These are phyloP conservation scores for Bedellia somnulentella DNA, from an alignment of 2,888 invertebrate genomes.

Conservation along the genomic window DNA sequence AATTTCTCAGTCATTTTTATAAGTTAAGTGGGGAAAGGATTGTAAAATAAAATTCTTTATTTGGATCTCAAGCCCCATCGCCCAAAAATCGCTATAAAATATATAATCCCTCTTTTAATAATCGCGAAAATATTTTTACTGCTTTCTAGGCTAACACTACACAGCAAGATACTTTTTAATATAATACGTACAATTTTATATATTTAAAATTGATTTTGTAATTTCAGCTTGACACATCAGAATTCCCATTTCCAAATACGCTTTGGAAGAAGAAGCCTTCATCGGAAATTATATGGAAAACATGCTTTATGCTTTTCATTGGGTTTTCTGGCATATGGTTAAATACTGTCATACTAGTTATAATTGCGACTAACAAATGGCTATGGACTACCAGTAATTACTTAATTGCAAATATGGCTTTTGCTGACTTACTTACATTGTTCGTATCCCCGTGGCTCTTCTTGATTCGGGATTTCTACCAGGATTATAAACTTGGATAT, in stretches of 20 bases:
- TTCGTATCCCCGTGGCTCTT: conserved; percentile 76
- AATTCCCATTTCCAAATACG: conserved; percentile 60
- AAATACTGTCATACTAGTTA: conserved; percentile 66
- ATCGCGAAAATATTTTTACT: no score
- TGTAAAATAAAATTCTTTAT: no score
- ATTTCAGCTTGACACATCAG: conserved; percentile 38
- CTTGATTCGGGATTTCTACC: conserved; percentile 73
- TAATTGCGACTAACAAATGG: conserved; percentile 64
- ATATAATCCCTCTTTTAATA: no score
- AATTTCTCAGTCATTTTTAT: no score
- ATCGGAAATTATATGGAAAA: conserved; percentile 64
- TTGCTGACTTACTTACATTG: conserved; percentile 68
- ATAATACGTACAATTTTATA: no score
- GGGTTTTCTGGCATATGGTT: conserved; percentile 67
- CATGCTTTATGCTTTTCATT: conserved; percentile 60
- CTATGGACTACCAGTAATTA: conserved; percentile 72
- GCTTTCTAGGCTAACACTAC: no score
- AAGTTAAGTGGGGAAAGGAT: no score
- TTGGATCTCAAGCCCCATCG: no score
- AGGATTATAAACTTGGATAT: conserved; percentile 73
- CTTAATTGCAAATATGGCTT: conserved; percentile 74
- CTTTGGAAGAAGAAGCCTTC: conserved; percentile 66
- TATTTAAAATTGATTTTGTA: no score
- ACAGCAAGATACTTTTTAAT: no score
- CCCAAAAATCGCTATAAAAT: no score